Conservation (phyloP, 1,140 invertebrate genomes). For the Antheraea pernyi region DNA sequence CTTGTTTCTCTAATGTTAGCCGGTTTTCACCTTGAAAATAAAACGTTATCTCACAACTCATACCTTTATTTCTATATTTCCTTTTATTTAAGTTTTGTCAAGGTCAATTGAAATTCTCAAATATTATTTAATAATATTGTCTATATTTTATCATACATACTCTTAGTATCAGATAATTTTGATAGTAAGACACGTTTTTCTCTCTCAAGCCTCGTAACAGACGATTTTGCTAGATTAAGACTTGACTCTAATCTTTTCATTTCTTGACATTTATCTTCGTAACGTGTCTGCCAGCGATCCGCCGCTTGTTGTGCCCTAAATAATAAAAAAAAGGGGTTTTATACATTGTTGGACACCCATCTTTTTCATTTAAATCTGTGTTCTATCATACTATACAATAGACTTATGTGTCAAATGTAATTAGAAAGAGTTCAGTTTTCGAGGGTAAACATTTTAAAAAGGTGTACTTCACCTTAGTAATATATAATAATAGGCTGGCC, state of each 20-base stretch:
- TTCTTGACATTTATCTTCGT: conserved; percentile 70
- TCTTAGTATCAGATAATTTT: conserved; percentile 56
- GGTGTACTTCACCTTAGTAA: too few species aligned
- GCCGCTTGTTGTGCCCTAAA: conserved; percentile 68
- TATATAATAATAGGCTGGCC: too few species aligned
- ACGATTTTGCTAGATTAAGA: conserved; percentile 53
- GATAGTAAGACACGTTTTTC: conserved; percentile 63
- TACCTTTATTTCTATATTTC: not conserved
- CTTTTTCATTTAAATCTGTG: too few species aligned
- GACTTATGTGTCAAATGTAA: too few species aligned
- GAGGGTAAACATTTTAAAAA: too few species aligned
- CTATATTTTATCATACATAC: conserved; percentile 27
- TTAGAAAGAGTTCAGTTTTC: too few species aligned
- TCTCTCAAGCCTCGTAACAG: conserved; percentile 60
- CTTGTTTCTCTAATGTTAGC: conserved; percentile 53
- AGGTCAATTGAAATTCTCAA: too few species aligned
- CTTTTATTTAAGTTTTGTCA: too few species aligned
- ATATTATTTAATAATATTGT: too few species aligned
- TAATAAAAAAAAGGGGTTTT: too few species aligned
- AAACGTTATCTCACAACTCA: not conserved
- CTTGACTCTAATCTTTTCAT: conserved; percentile 62
- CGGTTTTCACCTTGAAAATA: conserved; percentile 42
- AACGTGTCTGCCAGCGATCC: conserved; percentile 70
- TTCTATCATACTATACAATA: too few species aligned
- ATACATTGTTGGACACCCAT: too few species aligned